A percentile compares a stretch with the other conserved stretches of the same genome.
These are phyloP conservation scores for Crossocerus cetratus DNA, from an alignment of 2,888 invertebrate genomes.

Conservation along the genomic window DNA sequence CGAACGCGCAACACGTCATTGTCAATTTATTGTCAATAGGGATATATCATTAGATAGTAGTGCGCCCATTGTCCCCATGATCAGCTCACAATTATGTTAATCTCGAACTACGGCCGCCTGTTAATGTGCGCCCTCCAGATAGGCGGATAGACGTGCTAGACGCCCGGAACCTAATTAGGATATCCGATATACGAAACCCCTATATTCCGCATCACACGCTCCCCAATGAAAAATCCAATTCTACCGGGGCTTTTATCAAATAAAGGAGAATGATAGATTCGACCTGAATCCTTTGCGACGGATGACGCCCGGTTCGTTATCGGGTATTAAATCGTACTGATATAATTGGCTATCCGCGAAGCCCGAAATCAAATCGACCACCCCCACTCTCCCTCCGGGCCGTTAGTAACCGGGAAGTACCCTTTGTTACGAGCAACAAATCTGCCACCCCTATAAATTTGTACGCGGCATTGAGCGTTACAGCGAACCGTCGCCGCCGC, in stretches of 20 bases:
- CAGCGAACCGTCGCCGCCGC: background rate
- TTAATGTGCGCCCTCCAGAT: slow-evolving; percentile 3
- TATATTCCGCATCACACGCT: too few species aligned
- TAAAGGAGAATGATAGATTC: too few species aligned
- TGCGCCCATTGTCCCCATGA: slow-evolving; percentile 15
- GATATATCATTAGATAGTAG: slow-evolving; percentile 10
- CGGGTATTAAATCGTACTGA: background rate
- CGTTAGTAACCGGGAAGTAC: background rate
- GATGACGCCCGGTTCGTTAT: background rate
- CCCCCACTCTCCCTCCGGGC: background rate
- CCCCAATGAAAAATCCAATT: too few species aligned
- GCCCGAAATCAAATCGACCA: background rate
- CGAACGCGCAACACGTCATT: slow-evolving; percentile 6
- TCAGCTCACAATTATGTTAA: slow-evolving; percentile 25
- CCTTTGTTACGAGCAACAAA: background rate
- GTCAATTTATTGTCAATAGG: slow-evolving; percentile 16
- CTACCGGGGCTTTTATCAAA: too few species aligned
- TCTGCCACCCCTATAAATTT: background rate
- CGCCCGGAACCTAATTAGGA: too few species aligned
- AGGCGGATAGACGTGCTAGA: background rate
- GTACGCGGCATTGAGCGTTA: background rate
- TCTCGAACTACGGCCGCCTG: slow-evolving; percentile 5
- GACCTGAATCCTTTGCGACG: too few species aligned
- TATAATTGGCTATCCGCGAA: background rate
- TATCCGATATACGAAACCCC: too few species aligned